phyloP scores from a whole-genome alignment of 2,888 invertebrate species.

The Heliothis peltigera region DNA sequence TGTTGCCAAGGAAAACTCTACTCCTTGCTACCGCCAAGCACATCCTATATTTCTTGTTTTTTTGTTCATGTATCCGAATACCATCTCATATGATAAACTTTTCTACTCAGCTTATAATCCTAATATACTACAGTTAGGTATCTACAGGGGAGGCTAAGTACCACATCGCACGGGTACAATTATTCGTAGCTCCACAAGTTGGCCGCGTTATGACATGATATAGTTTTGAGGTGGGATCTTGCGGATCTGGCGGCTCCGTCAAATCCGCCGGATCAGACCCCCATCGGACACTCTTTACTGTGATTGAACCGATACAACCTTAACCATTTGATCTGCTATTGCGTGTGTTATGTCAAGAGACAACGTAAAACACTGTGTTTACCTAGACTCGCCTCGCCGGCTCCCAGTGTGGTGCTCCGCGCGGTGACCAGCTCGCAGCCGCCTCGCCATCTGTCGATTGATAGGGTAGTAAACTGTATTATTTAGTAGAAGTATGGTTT shows the following conservation, averaged over 20 bases:
- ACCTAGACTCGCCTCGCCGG: slow-evolving; percentile 23
- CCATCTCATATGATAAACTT: no score
- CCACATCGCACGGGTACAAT: slow-evolving; percentile 33
- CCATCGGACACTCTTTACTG: slow-evolving; percentile 57
- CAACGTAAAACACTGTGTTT: slow-evolving; percentile 41
- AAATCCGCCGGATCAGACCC: slow-evolving; percentile 50
- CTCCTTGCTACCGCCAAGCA: no score
- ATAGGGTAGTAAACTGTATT: slow-evolving; percentile 54
- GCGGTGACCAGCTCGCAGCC: slow-evolving; percentile 5
- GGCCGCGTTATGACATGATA: slow-evolving; percentile 68
- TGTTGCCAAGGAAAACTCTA: neutral
- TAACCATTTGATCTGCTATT: slow-evolving; percentile 55
- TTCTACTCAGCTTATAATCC: no score
- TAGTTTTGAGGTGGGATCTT: slow-evolving; percentile 72
- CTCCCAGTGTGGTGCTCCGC: neutral
- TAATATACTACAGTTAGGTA: no score
- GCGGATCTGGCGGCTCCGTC: slow-evolving; percentile 25
- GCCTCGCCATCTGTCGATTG: slow-evolving; percentile 56
- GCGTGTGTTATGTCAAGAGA: slow-evolving; percentile 21
- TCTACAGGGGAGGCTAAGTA: slow-evolving; percentile 1
- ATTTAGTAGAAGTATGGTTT: slow-evolving; percentile 55
- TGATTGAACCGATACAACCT: slow-evolving; percentile 59
- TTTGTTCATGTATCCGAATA: no score
- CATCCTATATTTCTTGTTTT: no score
- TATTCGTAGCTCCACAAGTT: slow-evolving; percentile 37